Conservation (phyloP, 2,888 invertebrate species). For the Tricholauxania praeusta region DNA sequence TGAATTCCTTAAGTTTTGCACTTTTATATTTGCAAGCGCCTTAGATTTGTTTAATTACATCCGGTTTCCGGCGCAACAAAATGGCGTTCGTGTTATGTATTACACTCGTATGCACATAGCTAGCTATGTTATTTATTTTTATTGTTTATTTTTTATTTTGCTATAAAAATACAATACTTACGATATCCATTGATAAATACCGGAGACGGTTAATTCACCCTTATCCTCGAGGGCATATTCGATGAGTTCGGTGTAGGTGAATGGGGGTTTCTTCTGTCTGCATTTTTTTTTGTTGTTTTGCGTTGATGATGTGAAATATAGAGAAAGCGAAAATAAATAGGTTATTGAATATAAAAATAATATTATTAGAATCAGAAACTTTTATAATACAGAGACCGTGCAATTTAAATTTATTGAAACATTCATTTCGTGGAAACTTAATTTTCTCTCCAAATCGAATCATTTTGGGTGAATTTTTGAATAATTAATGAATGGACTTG, state of each 20-base stretch:
- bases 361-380: neutral
- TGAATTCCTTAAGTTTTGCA: slow-evolving; percentile 4
- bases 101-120: neutral
- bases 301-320: neutral
- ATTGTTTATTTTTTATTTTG: neutral
- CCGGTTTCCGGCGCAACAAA: slow-evolving; percentile 54
- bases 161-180: slow-evolving; percentile 72
- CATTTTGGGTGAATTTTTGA: too few relatives aligned
- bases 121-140: slow-evolving; percentile 17
- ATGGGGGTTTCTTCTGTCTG: slow-evolving; percentile 84
- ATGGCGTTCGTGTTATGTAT: slow-evolving; percentile 51
- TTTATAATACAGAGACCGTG: neutral
- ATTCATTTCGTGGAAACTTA: neutral
- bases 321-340: neutral
- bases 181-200: slow-evolving; percentile 95
- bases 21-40: slow-evolving; percentile 15
- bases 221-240: slow-evolving; percentile 88
- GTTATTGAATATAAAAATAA: neutral
- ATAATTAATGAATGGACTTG: too few relatives aligned
- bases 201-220: slow-evolving; percentile 89
- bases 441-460: neutral
- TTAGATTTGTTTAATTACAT: slow-evolving; percentile 59
- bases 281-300: slow-evolving; percentile 34
- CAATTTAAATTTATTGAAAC: neutral
- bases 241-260: slow-evolving; percentile 91